Percentiles rank a stretch among this genome's conserved stretches.
Conservation (phyloP, 2,888 invertebrate genomes). For the Ferrisia virgata region DNA sequence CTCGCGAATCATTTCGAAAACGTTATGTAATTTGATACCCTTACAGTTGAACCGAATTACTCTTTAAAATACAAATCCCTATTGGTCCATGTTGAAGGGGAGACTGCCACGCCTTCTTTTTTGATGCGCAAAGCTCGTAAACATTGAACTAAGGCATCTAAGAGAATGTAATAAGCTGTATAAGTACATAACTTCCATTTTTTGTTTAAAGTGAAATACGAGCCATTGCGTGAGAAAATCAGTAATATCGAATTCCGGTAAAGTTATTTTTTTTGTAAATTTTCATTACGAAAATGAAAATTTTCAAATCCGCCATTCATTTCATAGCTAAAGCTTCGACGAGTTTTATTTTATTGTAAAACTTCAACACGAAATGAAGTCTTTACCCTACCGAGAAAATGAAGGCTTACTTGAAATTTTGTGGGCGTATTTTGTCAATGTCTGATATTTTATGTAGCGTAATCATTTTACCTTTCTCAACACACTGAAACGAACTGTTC, state of each 20-base stretch:
- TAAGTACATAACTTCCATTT: background rate
- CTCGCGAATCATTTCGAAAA: background rate
- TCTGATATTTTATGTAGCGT: background rate
- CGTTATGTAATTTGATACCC: background rate
- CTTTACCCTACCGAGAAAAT: background rate
- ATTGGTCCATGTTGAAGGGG: background rate
- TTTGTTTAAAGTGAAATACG: background rate
- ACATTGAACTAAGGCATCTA: background rate
- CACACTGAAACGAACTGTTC: background rate
- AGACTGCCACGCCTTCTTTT: constrained; percentile 7
- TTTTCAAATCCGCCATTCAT: too few species aligned
- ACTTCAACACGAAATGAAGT: background rate
- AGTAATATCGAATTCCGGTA: too few species aligned
- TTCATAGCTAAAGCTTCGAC: background rate
- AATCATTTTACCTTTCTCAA: background rate
- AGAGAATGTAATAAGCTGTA: background rate
- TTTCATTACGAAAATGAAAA: background rate
- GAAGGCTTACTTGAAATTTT: background rate
- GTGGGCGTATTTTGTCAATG: background rate
- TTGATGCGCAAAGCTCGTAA: background rate
- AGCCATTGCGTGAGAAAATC: background rate
- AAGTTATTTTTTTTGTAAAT: background rate
- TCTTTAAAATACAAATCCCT: background rate
- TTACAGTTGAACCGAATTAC: background rate
- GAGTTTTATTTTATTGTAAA: too few species aligned